phyloP scores from a whole-genome alignment of 2,888 invertebrate species.

The Philonicus albiceps region DNA sequence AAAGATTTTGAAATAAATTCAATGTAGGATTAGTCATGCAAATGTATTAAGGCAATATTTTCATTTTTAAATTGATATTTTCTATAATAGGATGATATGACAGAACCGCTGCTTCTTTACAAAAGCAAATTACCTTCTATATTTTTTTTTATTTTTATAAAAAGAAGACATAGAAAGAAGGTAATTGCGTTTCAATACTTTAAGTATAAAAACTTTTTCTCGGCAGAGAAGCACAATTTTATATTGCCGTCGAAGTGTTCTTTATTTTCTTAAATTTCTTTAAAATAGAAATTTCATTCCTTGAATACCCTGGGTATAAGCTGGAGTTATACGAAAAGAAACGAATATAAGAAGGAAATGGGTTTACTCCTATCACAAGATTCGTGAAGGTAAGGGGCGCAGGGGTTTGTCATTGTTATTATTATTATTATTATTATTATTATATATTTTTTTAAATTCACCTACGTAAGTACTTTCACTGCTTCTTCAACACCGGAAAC shows the following conservation, averaged over 20 bases:
- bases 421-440: too few species aligned
- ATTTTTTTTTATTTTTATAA: too few species aligned
- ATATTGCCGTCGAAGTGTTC: neutral
- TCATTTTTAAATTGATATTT: neutral
- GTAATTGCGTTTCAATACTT: neutral
- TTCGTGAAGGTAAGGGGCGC: neutral
- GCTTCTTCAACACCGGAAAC: neutral
- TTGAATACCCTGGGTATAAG: neutral
- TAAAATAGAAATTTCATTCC: neutral
- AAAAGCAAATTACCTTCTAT: neutral
- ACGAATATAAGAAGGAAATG: neutral
- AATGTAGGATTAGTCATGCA: neutral
- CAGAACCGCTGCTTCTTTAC: neutral
- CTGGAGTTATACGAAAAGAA: neutral
- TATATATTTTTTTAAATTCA: neutral
- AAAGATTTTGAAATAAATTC: neutral
- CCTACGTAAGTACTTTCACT: neutral
- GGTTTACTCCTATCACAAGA: neutral
- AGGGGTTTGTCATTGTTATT: neutral
- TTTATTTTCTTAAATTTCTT: too few species aligned
- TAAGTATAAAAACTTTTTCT: neutral
- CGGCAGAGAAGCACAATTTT: neutral
- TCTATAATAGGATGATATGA: neutral
- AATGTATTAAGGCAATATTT: neutral
- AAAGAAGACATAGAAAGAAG: neutral